phyloP scores from a whole-genome alignment of 2,888 invertebrate genomes.

The Mythimna loreyi region DNA sequence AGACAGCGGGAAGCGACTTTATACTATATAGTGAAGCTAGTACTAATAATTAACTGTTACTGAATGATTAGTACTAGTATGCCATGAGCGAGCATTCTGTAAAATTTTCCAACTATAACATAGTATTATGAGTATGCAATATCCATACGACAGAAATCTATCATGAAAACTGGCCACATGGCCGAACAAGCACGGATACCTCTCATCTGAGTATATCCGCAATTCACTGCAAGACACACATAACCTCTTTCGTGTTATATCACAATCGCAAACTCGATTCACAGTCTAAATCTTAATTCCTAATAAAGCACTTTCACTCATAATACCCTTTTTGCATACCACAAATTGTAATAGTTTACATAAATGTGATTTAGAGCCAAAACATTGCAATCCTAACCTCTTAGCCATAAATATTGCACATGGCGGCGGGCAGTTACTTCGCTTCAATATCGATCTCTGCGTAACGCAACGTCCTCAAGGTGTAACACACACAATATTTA shows the following conservation, averaged over 20 bases:
- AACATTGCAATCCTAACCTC: conserved; percentile 43
- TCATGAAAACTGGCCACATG: background rate
- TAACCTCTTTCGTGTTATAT: conserved; percentile 19
- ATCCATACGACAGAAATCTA: background rate
- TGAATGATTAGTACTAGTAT: conserved; percentile 15
- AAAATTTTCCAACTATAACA: conserved; percentile 5
- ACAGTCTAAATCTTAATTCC: background rate
- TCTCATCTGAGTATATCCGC: background rate
- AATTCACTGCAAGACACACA: background rate
- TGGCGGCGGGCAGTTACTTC: conserved; percentile 36
- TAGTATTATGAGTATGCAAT: conserved; percentile 28
- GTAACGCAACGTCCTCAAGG: conserved; percentile 27
- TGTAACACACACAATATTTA: conserved; percentile 35
- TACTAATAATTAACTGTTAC: no score
- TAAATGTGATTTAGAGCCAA: conserved; percentile 16
- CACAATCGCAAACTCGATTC: background rate
- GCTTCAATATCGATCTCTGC: conserved; percentile 43
- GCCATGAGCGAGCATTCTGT: conserved; percentile 7
- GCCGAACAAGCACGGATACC: background rate
- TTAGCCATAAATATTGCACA: conserved; percentile 47
- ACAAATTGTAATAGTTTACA: background rate
- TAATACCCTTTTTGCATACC: background rate
- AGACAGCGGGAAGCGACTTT: no score
- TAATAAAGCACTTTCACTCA: background rate
- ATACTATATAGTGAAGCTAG: no score